phyloP scores from a whole-genome alignment of 1,140 invertebrate species.

The Diorhabda carinulata region DNA sequence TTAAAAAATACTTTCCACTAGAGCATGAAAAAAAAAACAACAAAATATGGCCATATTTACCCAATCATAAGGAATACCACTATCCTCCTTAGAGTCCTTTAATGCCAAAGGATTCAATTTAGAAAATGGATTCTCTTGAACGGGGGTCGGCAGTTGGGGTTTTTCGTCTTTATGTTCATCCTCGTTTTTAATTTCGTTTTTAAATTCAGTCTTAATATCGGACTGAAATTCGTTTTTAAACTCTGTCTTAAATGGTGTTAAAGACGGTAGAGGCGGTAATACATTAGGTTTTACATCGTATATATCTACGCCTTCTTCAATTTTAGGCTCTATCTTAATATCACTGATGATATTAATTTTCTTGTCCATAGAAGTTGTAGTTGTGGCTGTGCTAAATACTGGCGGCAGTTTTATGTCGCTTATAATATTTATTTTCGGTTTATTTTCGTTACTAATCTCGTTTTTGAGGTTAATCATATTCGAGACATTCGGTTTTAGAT shows the following conservation, averaged over 20 bases:
- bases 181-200: conserved; percentile 29
- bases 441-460: conserved; percentile 36
- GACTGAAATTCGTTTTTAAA: conserved; percentile 20
- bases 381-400: conserved; percentile 25
- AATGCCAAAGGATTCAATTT: conserved; percentile 23
- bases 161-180: conserved; percentile 49
- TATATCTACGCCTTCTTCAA: conserved; percentile 38
- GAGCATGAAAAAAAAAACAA: no score
- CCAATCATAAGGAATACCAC: conserved; percentile 82
- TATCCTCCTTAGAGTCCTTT: conserved; percentile 58
- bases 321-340: conserved; percentile 45
- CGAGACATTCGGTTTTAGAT: conserved; percentile 29
- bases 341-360: conserved; percentile 47
- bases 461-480: conserved; percentile 33
- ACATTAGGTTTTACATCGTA: conserved; percentile 43
- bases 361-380: conserved; percentile 25
- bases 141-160: conserved; percentile 37
- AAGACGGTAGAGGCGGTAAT: neutral
- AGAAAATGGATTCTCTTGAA: conserved; percentile 52
- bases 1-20: no score
- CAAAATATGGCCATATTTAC: conserved; percentile 42
- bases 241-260: conserved; percentile 38
- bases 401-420: conserved; percentile 45
- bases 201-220: conserved; percentile 21
- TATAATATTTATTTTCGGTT: conserved; percentile 47